These are phyloP conservation scores for Chromoteleia sp. DNA, from an alignment of 2,888 invertebrate genomes.

Conservation along the genomic window DNA sequence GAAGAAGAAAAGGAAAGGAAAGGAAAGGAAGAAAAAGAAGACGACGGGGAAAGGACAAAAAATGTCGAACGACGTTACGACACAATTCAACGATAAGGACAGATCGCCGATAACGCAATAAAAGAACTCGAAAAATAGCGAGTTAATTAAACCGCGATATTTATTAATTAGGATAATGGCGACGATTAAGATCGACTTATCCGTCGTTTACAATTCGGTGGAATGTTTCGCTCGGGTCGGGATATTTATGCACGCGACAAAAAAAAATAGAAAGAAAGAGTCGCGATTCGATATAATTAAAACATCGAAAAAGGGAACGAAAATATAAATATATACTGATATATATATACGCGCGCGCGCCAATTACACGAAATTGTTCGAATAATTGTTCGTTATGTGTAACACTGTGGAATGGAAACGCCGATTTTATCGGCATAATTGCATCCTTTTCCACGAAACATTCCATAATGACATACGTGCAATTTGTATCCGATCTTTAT, in stretches of 20 bases:
- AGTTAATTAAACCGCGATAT: not conserved
- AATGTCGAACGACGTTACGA: no score
- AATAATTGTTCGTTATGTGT: constrained; percentile 56
- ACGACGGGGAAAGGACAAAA: no score
- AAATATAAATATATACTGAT: not conserved
- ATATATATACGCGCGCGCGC: not conserved
- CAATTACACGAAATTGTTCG: constrained; percentile 54
- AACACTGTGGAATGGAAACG: constrained; percentile 41
- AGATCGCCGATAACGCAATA: not conserved
- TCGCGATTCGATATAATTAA: constrained; percentile 17
- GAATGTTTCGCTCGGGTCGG: constrained; percentile 10
- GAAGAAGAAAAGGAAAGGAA: no score
- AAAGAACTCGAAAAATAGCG: not conserved
- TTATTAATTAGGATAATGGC: constrained; percentile 4
- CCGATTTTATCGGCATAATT: constrained; percentile 55
- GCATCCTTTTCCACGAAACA: constrained; percentile 59
- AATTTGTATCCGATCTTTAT: constrained; percentile 62
- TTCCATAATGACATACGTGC: constrained; percentile 56
- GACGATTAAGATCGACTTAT: constrained; percentile 17
- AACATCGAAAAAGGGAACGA: constrained; percentile 20
- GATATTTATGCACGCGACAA: not conserved
- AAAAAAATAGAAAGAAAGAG: no score
- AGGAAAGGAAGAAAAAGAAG: not conserved
- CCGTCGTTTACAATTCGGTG: constrained; percentile 13
- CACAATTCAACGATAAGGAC: constrained; percentile 3